Evolutionary conservation across 2,888 invertebrate species (phyloP), one percentile per base, ranked within the genome.

Genomic region (Ashinkailepas kermadecensis): DNA sequence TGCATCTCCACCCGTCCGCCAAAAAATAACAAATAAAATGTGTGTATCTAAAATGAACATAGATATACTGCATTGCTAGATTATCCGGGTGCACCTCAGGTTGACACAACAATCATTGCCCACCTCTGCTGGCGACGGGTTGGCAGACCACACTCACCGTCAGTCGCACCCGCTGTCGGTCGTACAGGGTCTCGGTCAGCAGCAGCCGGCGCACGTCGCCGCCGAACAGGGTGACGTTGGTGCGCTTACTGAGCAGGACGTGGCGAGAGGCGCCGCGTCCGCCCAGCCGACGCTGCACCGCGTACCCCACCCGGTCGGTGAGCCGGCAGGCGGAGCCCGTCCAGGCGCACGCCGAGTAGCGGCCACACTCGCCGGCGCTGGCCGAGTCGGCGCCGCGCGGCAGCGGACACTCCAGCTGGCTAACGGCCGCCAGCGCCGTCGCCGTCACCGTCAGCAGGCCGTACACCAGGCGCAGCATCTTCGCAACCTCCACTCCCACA

Each of bases 121-220:
- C 6, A 18, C 12, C 62, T 18, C 62, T 18, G 62, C 18, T 8
- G 15, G 62, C 15, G 18, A 18, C 62, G 7, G 62, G 18, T 18
- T 3, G 15, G 62, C 13, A 62, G 62, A 9, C n/a, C 65, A 12
- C 13, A 74, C 83, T 58, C 57, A 84, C 84, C 82, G 83, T 83
- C 65, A 84, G 56, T 80, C 83, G 83, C 8, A 83, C 25, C 64
- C 83, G 83, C 62, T 84, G 81, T n/a, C 80, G 58, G 54, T 83
- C 83, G 67, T 84, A 82, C 57, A 83, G n/a, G 54, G 83, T 83
- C 39, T 83, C 84, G 67, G 83, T 82, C 18, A 84, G 74, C 64
- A 81, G 81, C 23, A 84, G 83, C 58, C 80, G 39, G 6, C 70
- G 7, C 21, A 83, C 78, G 78, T 83, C 83, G 1, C 56, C 82